Evolutionary conservation across 2,113 vertebrate species (phyloP).

Genomic region (Pica pica): DNA sequence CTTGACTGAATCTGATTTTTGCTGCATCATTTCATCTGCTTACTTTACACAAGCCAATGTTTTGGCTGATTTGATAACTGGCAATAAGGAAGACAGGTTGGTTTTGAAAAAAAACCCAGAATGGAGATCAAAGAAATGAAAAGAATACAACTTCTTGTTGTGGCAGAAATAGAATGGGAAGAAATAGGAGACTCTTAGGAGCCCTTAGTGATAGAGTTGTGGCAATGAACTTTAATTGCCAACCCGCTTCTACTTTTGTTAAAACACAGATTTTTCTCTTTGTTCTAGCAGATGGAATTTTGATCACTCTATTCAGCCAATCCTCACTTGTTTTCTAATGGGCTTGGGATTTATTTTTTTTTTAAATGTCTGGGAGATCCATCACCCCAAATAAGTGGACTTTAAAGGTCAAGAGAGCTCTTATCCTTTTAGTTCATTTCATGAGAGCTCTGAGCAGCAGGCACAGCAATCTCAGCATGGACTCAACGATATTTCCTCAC

Average conservation of each 20-base stretch:
- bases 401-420: constrained; percentile 65
- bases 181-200: not conserved
- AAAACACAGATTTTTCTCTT: constrained; percentile 6
- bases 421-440: constrained; percentile 57
- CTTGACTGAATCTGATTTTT: not conserved
- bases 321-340: constrained; percentile 1
- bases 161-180: not conserved
- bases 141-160: not conserved
- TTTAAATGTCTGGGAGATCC: constrained; percentile 26
- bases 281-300: not conserved
- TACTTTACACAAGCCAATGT: not conserved
- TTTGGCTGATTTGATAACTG: not conserved
- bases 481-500: constrained; percentile 58
- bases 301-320: not conserved
- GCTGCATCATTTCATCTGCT: not conserved
- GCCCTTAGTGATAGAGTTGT: not conserved
- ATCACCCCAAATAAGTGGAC: constrained; percentile 42
- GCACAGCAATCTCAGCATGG: constrained; percentile 61
- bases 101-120: not conserved
- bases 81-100: not conserved
- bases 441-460: constrained; percentile 48
- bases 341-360: not conserved
- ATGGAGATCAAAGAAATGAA: not conserved
- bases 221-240: not conserved
- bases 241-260: not conserved